Percentiles rank a stretch among this genome's conserved stretches.
Evolutionary conservation across 2,888 invertebrate genomes (phyloP).

Genomic region (Neoscelio sp.): DNA sequence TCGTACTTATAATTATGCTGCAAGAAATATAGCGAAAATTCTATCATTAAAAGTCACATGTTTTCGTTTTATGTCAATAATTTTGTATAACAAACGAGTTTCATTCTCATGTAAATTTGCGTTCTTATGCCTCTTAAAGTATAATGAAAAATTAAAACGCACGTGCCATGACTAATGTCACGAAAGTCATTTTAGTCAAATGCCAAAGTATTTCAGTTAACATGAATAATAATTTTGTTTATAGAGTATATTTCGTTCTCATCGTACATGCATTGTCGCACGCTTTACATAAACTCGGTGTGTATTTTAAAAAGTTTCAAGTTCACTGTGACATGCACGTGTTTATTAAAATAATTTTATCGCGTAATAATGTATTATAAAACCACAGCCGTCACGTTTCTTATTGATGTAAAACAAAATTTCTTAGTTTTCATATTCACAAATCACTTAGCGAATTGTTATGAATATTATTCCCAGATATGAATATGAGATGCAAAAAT

Average conservation of each 20-base stretch:
- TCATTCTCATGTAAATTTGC: slow-evolving; percentile 34
- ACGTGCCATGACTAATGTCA: slow-evolving; percentile 30
- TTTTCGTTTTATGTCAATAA: slow-evolving; percentile 6
- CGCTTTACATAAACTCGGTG: slow-evolving; percentile 1
- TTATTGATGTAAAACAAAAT: slow-evolving; percentile 6
- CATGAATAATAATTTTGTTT: slow-evolving; percentile 45
- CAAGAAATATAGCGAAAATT: too few species aligned
- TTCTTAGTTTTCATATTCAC: slow-evolving; percentile 3
- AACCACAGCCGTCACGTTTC: slow-evolving; percentile 8
- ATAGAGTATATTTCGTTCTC: slow-evolving; percentile 27
- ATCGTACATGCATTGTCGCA: slow-evolving; percentile 25
- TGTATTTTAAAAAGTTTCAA: slow-evolving; percentile 40
- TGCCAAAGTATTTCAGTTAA: slow-evolving; percentile 40
- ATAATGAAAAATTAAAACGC: slow-evolving; percentile 28
- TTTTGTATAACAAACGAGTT: slow-evolving; percentile 10
- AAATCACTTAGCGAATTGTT: slow-evolving; percentile 33
- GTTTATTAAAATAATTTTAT: slow-evolving; percentile 3
- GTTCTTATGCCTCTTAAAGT: slow-evolving; percentile 10
- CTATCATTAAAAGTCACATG: not conserved
- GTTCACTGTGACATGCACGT: slow-evolving; percentile 32
- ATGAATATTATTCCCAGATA: slow-evolving; percentile 18
- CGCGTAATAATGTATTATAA: slow-evolving; percentile 10
- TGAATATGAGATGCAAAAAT: slow-evolving; percentile 9
- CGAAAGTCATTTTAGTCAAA: slow-evolving; percentile 29
- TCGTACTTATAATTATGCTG: too few species aligned